Base-by-base conservation (phyloP, 2,888 invertebrate species). In the Zygothrica quintamaculata region DNA sequence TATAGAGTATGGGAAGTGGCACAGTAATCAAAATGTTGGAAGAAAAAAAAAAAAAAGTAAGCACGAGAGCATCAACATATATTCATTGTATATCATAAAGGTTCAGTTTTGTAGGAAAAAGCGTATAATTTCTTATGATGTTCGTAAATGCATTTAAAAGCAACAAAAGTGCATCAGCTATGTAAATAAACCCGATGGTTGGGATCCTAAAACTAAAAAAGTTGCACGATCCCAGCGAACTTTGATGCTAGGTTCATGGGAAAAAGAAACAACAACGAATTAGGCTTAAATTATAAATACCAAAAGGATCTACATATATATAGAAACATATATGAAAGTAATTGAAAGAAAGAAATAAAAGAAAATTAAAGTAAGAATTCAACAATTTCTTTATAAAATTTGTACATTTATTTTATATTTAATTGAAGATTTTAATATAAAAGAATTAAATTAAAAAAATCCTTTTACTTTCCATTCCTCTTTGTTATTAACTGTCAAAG, bases 11-110 rank as follows among this genome's bases (percentile, higher is more conserved):
- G 72, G 72, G 64, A 74, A 74, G 46, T 52, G 58, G 68, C 48
- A 71, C 60, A 65, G 57, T 57, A 69, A 71, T 65, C 65, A 70
- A 59, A 59, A 7, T 18, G 22, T 26, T 34, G 29, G n/a, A n/a
- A n/a, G n/a, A n/a, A n/a, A n/a, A n/a, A n/a, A 16, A 8, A 42
- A 36, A 31, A 44, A 64, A 50, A 46, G 50, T 57, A 58, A 70
- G 64, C 57, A 69, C 57, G 50, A 68, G 13, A 40, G n/a, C 61
- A 4, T 11, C 36, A 42, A 42, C 18, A 22, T 22, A 22, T 22
- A 22, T 5, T 22, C 18, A 60, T 13, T 5, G 33, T 31, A 18
- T 29, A 33, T 37, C 61, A 69, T 51, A 42, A 69, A 50, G 11
- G 11, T 13, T 9, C n/a, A n/a, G n/a, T 25, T 40, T 44, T 34